phyloP scores from a whole-genome alignment of 2,888 invertebrate species.

The Watsonalla binaria region DNA sequence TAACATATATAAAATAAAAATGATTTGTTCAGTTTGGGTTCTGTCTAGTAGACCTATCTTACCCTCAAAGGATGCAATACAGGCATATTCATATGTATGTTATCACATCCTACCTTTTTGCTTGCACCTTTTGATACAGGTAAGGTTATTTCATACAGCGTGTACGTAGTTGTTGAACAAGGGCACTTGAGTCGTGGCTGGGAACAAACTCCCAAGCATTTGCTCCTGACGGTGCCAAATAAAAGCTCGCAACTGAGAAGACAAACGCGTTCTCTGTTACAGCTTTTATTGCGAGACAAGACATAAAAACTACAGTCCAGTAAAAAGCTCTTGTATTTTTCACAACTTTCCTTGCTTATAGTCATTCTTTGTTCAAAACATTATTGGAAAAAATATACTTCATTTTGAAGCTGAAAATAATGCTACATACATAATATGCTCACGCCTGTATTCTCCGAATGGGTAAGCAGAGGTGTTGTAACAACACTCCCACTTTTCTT shows the following conservation, averaged over 20 bases:
- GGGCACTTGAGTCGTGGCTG: conserved; percentile 16
- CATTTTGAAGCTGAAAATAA: too few relatives aligned
- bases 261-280: conserved; percentile 5
- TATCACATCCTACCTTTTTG: too few relatives aligned
- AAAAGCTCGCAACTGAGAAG: conserved; percentile 17
- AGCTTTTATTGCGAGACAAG: not conserved
- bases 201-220: conserved; percentile 12
- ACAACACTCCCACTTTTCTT: too few relatives aligned
- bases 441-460: too few relatives aligned
- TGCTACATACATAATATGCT: too few relatives aligned
- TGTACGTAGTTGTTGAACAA: conserved; percentile 19
- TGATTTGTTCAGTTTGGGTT: too few relatives aligned
- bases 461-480: too few relatives aligned
- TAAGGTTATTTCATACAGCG: conserved; percentile 23
- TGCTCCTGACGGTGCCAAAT: conserved; percentile 13
- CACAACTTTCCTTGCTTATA: not conserved
- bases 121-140: conserved; percentile 8
- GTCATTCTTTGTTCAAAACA: not conserved
- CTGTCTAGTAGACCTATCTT: too few relatives aligned
- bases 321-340: not conserved
- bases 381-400: too few relatives aligned
- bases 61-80: too few relatives aligned
- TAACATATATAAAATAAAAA: too few relatives aligned
- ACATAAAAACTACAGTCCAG: not conserved
- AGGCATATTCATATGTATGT: too few relatives aligned